Conservation (phyloP, 2,888 invertebrate genomes). For the Gandaritis pyraliata region DNA sequence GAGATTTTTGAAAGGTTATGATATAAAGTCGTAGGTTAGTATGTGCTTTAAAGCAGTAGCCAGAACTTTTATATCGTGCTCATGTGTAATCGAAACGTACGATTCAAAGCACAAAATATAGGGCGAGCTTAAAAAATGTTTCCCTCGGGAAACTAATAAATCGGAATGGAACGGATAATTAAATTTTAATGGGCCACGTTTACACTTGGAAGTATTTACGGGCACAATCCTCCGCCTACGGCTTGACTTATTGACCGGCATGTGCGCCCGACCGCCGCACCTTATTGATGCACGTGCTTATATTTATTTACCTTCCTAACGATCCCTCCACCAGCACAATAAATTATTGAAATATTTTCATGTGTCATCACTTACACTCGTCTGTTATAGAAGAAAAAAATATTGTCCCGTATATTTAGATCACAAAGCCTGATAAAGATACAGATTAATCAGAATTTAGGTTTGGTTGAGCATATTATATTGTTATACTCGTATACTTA, state of each 20-base stretch:
- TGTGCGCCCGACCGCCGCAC: slow-evolving; percentile 25
- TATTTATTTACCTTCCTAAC: slow-evolving; percentile 39
- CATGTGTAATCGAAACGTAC: slow-evolving; percentile 5
- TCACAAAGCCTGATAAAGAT: slow-evolving; percentile 35
- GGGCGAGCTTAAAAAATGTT: slow-evolving; percentile 44
- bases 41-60: too few species aligned
- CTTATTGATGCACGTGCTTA: slow-evolving; percentile 38
- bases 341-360: slow-evolving; percentile 38
- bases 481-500: too few species aligned
- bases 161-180: slow-evolving; percentile 66
- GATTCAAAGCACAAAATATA: slow-evolving; percentile 12
- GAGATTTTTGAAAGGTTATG: too few species aligned
- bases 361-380: slow-evolving; percentile 39
- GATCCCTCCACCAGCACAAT: slow-evolving; percentile 27
- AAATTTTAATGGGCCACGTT: slow-evolving; percentile 67
- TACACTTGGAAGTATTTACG: slow-evolving; percentile 65
- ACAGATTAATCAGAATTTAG: slow-evolving; percentile 28
- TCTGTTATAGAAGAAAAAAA: slow-evolving; percentile 24
- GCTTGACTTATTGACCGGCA: slow-evolving; percentile 59
- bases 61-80: not conserved
- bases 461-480: slow-evolving; percentile 15
- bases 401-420: slow-evolving; percentile 13
- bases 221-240: slow-evolving; percentile 62
- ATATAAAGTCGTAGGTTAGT: too few species aligned
- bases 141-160: slow-evolving; percentile 70